Base-by-base conservation (phyloP, 2,797 vertebrate genomes). In the Lagorchestes hirsutus region DNA sequence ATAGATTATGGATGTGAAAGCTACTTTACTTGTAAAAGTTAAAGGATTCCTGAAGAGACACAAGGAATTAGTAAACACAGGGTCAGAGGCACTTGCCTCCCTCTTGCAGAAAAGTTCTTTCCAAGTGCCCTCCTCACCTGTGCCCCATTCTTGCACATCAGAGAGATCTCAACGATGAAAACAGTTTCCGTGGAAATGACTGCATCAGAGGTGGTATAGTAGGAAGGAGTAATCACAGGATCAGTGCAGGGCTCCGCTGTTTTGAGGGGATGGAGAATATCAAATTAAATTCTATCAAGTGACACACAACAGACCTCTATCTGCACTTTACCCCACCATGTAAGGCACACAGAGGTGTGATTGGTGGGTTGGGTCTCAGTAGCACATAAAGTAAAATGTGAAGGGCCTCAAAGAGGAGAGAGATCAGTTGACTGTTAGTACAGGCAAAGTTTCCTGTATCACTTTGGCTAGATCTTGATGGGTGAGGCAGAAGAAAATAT, bases 141-240 rank as follows among this genome's bases (percentile, higher is more conserved):
- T 0, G 99, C 99, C 95, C 99, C 99, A 96, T 99, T 99, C 87
- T 99, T 99, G 98, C 99, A 99, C 0, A 99, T 98, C 96, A 99
- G 98, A 31, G 99, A 99, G 92, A 99, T 99, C 55, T 99, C 99
- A 91, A 99, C 99, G 54, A 99, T 99, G 97, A 99, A 99, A 67
- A 99, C 99, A 0, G 99, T 99, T 98, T 99, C 99, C 0, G 99
- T 99, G 55, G 99, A 99, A 98, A 99, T 99, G 96, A 99, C 99
- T 0, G 99, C 99, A 91, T 99, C 99, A 0, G 99, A 99, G 4
- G 99, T 99, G 95, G 99, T 99, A 98, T 99, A 99, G 98, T 99
- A 99, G 95, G 99, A 99, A 12, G 99, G 99, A 9, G 98, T 99
- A 97, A 99, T 99, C 94, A 98, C 98, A 3, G 99, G 99, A 54